Evolutionary conservation across 2,797 vertebrate genomes (phyloP), one percentile per base, ranked within the genome.

Genomic region (Melanotaenia parkinsoni): DNA sequence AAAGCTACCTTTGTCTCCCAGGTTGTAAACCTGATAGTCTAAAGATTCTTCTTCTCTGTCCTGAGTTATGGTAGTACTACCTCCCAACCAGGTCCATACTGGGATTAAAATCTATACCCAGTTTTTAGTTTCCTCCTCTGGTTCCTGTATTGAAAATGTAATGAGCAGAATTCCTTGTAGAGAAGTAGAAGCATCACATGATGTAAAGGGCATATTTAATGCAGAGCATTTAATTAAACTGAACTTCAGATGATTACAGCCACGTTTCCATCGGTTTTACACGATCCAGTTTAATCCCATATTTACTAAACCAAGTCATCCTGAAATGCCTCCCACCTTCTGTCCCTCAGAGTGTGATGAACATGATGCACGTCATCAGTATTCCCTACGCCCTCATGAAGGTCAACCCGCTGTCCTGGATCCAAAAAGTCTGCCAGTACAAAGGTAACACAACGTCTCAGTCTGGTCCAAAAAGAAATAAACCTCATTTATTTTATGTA

Each of bases 331-430:
- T 61, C 13, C 20, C 58, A 5, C 30, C 14, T 60, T 11, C 37
- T 37, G 13, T 12, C 18, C 30, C n/a, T 43, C 94, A 99, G 98
- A 98, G 97, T 13, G 98, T 99, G 79, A 98, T 99, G 97, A 99
- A 99, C 82, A 99, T 99, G 97, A 98, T 99, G 97, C 97, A 99
- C 14, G 96, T 99, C 63, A 96, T 99, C 93, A 98, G 97, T 88
- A 96, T 99, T 79, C 98, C 98, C 0, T 99, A 99, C 90, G 96
- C 97, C 3, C 95, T 99, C 82, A 99, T 99, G 98, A 99, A 99
- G 93, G 97, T 99, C 87, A 99, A 99, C 91, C 98, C 98, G 0
- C 93, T 99, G 32, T 98, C 98, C 77, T 99, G 98, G 98, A 98
- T 99, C 91, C 98, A 99, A 35, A 99, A 98, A 80, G 97, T 98